phyloP scores from a whole-genome alignment of 2,888 invertebrate genomes.

The Pseudolycoriella hygida region DNA sequence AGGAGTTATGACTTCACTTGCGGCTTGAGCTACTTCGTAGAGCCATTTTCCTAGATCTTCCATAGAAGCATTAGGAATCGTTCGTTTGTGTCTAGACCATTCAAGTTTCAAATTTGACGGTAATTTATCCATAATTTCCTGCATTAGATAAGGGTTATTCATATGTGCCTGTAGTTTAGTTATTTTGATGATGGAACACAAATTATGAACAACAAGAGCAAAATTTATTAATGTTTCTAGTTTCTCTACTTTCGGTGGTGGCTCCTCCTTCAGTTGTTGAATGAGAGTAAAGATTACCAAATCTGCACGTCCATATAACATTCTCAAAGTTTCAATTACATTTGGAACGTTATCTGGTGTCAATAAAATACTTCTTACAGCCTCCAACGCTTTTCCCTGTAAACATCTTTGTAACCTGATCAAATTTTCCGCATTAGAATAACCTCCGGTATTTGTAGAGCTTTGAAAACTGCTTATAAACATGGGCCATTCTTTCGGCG shows the following conservation, averaged over 20 bases:
- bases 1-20: no score
- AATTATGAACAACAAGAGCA: neutral
- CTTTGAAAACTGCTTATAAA: no score
- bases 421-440: no score
- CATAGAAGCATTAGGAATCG: no score
- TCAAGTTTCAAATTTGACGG: neutral
- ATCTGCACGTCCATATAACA: neutral
- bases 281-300: neutral
- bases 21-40: neutral
- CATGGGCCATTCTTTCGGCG: no score
- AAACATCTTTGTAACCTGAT: conserved; percentile 3
- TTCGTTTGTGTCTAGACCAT: neutral
- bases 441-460: no score
- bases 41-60: neutral
- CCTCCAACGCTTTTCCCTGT: neutral
- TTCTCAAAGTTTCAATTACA: neutral
- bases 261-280: neutral
- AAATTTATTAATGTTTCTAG: neutral
- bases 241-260: neutral
- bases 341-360: neutral
- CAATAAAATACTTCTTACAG: neutral
- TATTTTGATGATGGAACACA: neutral
- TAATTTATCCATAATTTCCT: neutral
- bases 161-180: neutral
- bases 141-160: neutral